phyloP scores from a whole-genome alignment of 2,888 invertebrate genomes.

The Cephus spinipes region DNA sequence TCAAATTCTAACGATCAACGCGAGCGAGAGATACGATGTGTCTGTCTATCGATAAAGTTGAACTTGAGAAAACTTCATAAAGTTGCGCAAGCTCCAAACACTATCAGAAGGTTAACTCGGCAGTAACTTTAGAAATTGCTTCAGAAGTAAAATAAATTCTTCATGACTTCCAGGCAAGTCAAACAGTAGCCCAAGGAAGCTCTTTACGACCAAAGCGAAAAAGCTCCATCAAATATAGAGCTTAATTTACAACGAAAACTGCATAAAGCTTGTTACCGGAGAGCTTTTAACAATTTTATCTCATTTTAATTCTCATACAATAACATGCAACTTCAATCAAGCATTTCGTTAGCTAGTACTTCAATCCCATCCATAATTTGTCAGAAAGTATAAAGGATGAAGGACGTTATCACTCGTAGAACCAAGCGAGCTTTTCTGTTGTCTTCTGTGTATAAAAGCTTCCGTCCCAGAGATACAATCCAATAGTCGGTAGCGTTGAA shows the following conservation, averaged over 20 bases:
- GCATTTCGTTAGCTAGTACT: background rate
- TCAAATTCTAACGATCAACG: background rate
- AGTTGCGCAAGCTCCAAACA: background rate
- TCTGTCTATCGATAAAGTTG: background rate
- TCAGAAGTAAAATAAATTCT: background rate
- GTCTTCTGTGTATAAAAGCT: background rate
- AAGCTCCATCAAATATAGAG: background rate
- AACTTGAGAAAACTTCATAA: background rate
- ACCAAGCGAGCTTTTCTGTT: background rate
- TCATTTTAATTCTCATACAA: background rate
- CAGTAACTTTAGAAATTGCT: background rate
- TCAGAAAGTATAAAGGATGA: background rate
- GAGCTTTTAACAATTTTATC: background rate
- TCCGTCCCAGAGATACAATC: background rate
- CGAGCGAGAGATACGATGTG: no score
- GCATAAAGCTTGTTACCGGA: background rate
- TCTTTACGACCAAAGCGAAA: background rate
- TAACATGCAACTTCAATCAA: background rate
- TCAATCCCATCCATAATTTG: background rate
- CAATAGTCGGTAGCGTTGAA: background rate
- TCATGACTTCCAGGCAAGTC: background rate
- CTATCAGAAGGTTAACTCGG: background rate
- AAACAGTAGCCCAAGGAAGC: background rate
- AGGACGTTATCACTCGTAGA: background rate
- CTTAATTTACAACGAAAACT: background rate